Evolutionary conservation across 2,888 invertebrate species (phyloP).

Genomic region (Cheilosia grossa): DNA sequence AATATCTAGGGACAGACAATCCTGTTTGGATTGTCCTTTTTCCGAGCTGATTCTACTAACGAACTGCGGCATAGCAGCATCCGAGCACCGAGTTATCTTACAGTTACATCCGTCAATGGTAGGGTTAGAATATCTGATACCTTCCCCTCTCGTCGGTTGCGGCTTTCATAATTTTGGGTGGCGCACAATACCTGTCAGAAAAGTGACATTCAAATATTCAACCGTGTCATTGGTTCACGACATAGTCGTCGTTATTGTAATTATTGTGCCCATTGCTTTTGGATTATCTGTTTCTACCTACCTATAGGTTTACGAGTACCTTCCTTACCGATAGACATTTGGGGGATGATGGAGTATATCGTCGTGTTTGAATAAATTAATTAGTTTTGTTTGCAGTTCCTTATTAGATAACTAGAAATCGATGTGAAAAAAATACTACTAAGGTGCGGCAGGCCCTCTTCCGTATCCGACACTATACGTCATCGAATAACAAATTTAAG

Average conservation of each 20-base stretch:
- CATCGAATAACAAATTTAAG: no score
- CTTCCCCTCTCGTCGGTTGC: constrained; percentile 8
- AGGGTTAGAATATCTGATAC: constrained; percentile 33
- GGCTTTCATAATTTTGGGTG: constrained; percentile 18
- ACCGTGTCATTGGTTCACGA: constrained; percentile 12
- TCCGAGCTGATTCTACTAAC: constrained; percentile 20
- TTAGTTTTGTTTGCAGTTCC: no score
- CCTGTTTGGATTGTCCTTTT: constrained; percentile 41
- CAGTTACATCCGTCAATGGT: constrained; percentile 17
- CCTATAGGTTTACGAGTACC: background rate
- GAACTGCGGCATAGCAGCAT: constrained; percentile 12
- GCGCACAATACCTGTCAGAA: constrained; percentile 1
- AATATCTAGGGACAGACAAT: constrained; percentile 42
- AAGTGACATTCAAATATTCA: constrained; percentile 34
- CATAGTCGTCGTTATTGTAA: constrained; percentile 26
- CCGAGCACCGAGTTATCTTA: constrained; percentile 31
- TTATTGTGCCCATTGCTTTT: constrained; percentile 40
- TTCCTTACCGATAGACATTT: background rate
- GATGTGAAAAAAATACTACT: no score
- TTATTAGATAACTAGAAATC: no score
- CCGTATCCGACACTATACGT: no score
- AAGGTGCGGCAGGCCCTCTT: no score
- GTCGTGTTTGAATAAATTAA: background rate
- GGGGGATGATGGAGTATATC: background rate
- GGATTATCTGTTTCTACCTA: background rate